Evolutionary conservation across 1,140 invertebrate species (phyloP).

Genomic region (Neoseiulus cucumeris): DNA sequence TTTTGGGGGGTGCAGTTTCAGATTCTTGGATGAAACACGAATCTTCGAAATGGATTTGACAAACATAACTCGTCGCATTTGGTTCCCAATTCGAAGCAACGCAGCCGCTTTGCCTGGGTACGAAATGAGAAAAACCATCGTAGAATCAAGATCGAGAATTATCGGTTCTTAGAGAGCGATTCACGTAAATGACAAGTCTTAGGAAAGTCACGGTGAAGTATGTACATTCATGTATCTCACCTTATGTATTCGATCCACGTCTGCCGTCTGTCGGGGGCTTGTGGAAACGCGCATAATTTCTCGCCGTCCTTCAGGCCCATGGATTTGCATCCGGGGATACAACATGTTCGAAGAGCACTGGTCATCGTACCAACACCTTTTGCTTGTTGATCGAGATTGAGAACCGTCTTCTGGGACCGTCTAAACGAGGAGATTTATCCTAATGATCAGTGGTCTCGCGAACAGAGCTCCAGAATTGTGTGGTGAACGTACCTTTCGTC

Average conservation of each 20-base stretch:
- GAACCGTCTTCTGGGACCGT: too few relatives aligned
- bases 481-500: too few relatives aligned
- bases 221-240: neutral
- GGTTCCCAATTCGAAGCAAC: neutral
- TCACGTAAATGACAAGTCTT: too few relatives aligned
- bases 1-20: neutral
- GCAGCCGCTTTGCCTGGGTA: neutral
- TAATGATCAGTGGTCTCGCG: too few relatives aligned
- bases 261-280: neutral
- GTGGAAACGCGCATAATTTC: neutral
- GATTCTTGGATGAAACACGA: neutral
- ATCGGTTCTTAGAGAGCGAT: too few relatives aligned
- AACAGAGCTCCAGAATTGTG: too few relatives aligned
- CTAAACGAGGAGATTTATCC: too few relatives aligned
- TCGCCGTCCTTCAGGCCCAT: constrained; percentile 2
- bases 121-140: too few relatives aligned
- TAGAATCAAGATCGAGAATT: too few relatives aligned
- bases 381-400: too few relatives aligned
- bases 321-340: neutral
- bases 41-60: neutral
- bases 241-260: neutral
- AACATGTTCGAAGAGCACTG: neutral
- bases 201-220: too few relatives aligned
- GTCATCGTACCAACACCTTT: too few relatives aligned
- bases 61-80: neutral